Base-by-base conservation (phyloP, 2,888 invertebrate species). In the Dasysyrphus albostriatus region DNA sequence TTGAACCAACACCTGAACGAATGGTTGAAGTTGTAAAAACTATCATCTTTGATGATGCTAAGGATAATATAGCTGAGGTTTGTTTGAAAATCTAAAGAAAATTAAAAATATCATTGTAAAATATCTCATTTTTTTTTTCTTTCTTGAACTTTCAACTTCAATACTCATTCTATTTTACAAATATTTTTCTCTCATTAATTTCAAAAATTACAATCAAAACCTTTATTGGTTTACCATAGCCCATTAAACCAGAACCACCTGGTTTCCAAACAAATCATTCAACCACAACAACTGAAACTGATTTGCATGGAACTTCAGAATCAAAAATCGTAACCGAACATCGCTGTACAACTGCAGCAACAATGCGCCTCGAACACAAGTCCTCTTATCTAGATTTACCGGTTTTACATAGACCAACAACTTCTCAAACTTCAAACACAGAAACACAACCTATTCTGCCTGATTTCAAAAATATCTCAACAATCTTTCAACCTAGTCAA, bases 11-110 rank as follows among this genome's bases (percentile, higher is more conserved):
- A 6, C 95, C 95, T 0, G 95, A 95, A 88, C 94, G 95, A 14
- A 94, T 95, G 94, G 93, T 95, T 16, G 95, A 95, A 91, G 94
- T 95, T 61, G 95, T 95, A 47, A 95, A 95, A 91, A 95, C 95
- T 10, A 94, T 95, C 44, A 94, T 95, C 58, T 95, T 95, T 89
- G 95, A 95, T 90, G 94, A 94, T 88, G 91, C 93, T 2, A 88
- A 89, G 75, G 91, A 91, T 88, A 90, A 91, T 75, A 91, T 91
- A 91, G 90, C 90, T 85, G 91, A 92, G 92, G 93, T 92, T 92
- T 90, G 91, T 49, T 34, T 34, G 5, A 12, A 49, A 34, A 49
- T 7, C 16, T 7, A 10, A 19, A 12, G 5, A 24, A 24, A 24
- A 24, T 14, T 16, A 29, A 42, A 24, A 3, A 32, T 44, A 29